phyloP scores from a whole-genome alignment of 1,140 invertebrate genomes.

The Ctenoplectra terminalis region DNA sequence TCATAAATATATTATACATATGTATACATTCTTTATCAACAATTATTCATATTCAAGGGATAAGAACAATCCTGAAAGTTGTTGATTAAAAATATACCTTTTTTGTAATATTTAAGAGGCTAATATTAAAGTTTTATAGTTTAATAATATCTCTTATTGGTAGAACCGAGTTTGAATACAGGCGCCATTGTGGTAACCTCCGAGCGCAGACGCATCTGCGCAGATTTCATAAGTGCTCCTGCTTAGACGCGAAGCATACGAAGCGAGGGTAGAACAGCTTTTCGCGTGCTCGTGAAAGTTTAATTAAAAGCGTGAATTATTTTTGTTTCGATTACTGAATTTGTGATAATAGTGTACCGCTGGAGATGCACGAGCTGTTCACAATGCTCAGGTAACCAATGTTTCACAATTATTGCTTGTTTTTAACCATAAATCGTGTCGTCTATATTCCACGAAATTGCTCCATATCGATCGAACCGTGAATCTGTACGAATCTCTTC shows the following conservation, averaged over 20 bases:
- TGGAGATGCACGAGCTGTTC: neutral
- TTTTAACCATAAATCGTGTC: neutral
- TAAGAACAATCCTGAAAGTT: too few species aligned
- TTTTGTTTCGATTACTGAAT: neutral
- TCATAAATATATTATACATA: too few species aligned
- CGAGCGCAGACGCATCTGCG: neutral
- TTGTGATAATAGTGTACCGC: neutral
- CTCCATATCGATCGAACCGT: neutral
- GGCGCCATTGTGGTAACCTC: neutral
- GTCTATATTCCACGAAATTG: neutral
- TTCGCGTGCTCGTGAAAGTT: neutral
- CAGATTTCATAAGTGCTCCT: neutral
- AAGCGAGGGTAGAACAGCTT: neutral
- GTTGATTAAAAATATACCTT: too few species aligned
- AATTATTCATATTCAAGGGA: too few species aligned
- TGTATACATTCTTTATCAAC: too few species aligned
- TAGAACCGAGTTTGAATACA: neutral
- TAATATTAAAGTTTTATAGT: too few species aligned
- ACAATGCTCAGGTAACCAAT: neutral
- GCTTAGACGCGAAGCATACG: slow-evolving; percentile 6
- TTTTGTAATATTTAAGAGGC: too few species aligned
- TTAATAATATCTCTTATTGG: too few species aligned
- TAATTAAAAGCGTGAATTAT: too few species aligned
- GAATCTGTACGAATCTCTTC: neutral
- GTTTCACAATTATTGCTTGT: neutral